A percentile compares a stretch with the other conserved stretches of the same genome.
These are phyloP conservation scores for Noctua comes DNA, from an alignment of 2,888 invertebrate species.

Conservation along the genomic window DNA sequence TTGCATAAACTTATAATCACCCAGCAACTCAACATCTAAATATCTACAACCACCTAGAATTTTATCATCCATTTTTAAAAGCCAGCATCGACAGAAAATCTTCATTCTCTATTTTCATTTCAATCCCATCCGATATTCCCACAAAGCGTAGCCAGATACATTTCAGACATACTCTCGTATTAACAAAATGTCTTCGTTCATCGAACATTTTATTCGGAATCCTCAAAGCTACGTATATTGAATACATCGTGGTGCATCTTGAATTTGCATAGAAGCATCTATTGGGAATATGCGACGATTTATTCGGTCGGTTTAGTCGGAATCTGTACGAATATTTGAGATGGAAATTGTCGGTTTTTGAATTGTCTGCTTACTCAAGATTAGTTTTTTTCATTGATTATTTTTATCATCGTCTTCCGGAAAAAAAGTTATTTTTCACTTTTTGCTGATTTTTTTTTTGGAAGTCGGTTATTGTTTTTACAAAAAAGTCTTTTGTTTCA, in stretches of 20 bases:
- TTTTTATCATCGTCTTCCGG: too few relatives aligned
- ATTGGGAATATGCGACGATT: constrained; percentile 37
- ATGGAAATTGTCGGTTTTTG: background rate
- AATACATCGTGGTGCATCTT: constrained; percentile 37
- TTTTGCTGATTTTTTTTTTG: too few relatives aligned
- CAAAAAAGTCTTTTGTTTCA: too few relatives aligned
- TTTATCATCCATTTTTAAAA: background rate
- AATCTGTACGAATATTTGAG: background rate
- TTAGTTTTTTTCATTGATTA: too few relatives aligned
- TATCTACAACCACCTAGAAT: background rate
- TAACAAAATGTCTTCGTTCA: constrained; percentile 23
- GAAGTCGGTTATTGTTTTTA: too few relatives aligned
- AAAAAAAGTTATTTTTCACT: too few relatives aligned
- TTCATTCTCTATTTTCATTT: background rate
- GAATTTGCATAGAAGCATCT: constrained; percentile 55
- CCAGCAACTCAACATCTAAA: background rate
- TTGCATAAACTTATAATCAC: background rate
- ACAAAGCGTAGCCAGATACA: background rate
- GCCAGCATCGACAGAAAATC: background rate
- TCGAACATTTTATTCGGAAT: constrained; percentile 8
- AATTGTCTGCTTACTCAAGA: background rate
- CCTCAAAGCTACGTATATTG: constrained; percentile 14
- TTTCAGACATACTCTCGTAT: background rate
- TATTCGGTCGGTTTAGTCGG: constrained; percentile 17
- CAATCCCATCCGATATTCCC: background rate